Percentiles rank a stretch among this genome's conserved stretches.
phyloP scores from a whole-genome alignment of 2,888 invertebrate genomes.

The Leptinotarsa tumamoca region DNA sequence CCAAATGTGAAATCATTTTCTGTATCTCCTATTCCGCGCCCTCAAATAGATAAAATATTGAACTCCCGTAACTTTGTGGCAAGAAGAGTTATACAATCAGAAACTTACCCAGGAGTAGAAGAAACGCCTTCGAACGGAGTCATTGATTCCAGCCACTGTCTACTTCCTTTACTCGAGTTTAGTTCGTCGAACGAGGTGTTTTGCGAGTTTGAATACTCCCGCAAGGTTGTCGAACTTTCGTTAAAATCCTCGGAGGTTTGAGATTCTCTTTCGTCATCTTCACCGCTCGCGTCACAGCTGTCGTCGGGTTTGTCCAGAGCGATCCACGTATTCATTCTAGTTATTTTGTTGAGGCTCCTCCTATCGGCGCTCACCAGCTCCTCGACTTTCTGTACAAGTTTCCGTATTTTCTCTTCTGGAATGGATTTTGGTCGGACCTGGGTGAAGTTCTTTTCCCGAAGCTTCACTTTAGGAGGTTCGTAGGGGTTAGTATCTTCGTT shows the following conservation, averaged over 20 bases:
- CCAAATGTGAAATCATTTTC: no score
- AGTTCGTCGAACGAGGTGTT: slow-evolving; percentile 62
- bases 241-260: slow-evolving; percentile 83
- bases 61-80: background rate
- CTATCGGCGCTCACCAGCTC: slow-evolving; percentile 75
- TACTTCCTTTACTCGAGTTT: slow-evolving; percentile 51
- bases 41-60: background rate
- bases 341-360: slow-evolving; percentile 70
- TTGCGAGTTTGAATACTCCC: slow-evolving; percentile 64
- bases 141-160: slow-evolving; percentile 84
- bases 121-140: slow-evolving; percentile 76
- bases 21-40: no score
- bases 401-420: slow-evolving; percentile 64
- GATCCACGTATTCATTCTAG: slow-evolving; percentile 73
- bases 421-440: slow-evolving; percentile 58
- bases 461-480: slow-evolving; percentile 12
- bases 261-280: slow-evolving; percentile 84
- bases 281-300: slow-evolving; percentile 90
- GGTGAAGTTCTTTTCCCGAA: slow-evolving; percentile 28
- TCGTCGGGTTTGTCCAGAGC: slow-evolving; percentile 76
- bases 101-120: slow-evolving; percentile 50
- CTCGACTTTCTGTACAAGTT: slow-evolving; percentile 84
- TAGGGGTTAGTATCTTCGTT: slow-evolving; percentile 23
- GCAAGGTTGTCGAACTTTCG: slow-evolving; percentile 78
- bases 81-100: background rate